These are phyloP conservation scores for Gnathonemus longibarbis DNA, from an alignment of 2,113 vertebrate species.

Conservation along the genomic window DNA sequence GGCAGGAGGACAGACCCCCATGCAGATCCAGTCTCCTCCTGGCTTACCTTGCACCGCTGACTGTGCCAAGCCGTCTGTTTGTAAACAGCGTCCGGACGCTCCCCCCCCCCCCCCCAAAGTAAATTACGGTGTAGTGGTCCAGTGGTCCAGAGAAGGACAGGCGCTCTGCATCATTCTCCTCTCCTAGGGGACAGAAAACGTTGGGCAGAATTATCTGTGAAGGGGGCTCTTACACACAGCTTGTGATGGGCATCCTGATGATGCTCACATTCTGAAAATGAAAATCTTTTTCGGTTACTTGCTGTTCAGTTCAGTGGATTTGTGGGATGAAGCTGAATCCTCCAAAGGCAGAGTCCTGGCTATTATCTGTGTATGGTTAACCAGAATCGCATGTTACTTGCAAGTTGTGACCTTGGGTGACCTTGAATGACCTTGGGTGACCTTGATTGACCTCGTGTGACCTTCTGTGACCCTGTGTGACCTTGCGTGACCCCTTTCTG, in stretches of 20 bases:
- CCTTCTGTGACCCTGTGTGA: background rate
- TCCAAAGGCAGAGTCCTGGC: background rate
- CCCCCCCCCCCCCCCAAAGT: background rate
- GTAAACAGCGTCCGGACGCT: background rate
- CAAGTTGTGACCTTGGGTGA: background rate
- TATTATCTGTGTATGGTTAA: background rate
- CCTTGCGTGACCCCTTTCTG: background rate
- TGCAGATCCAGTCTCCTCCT: background rate
- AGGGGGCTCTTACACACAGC: background rate
- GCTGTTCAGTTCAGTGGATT: background rate
- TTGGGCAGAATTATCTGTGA: background rate
- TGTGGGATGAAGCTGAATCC: background rate
- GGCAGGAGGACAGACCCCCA: background rate
- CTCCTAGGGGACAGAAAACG: background rate
- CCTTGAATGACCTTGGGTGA: background rate
- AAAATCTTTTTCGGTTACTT: background rate
- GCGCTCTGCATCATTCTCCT: background rate
- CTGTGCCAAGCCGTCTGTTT: background rate
- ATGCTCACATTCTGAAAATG: constrained; percentile 36
- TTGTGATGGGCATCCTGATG: background rate
- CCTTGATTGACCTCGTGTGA: background rate
- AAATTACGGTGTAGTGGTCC: background rate
- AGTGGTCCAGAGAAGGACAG: background rate
- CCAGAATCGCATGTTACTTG: background rate
- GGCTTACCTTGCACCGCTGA: background rate